Evolutionary conservation across 1,140 invertebrate genomes (phyloP), one percentile per base, ranked within the genome.

Genomic region (Aphelinus atriplicis): DNA sequence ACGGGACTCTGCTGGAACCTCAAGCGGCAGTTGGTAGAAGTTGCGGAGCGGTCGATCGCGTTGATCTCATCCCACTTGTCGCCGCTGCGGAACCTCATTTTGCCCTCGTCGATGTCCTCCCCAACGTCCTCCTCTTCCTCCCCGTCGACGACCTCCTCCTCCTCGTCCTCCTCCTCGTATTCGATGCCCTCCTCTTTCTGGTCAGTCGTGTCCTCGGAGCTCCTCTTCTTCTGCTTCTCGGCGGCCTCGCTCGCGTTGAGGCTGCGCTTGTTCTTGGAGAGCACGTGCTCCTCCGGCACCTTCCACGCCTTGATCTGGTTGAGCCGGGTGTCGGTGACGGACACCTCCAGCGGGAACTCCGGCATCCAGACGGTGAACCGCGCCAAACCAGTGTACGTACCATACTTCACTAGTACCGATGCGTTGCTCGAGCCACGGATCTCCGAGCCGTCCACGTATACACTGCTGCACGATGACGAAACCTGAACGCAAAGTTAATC

Each of bases 281-380:
- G 84, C 58, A 87, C 83, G 79, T 91, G 89, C 71, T 93, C 93
- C 80, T 95, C 93, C n/a, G 95, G 93, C 51, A 97, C 93, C 85
- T 94, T 94, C 93, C 93, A 94, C 50, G 91, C 91, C 88, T 97
- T 96, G 74, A 99, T 93, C 86, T 97, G 96, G 61, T 95, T 97
- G 7, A 99, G 90, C 75, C 95, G 92, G 62, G 93, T 92, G 87
- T 99, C 97, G 1, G 93, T 92, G 1, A 98, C 92, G 73, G 94
- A 92, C 26, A 99, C 92, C 81, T 97, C 96, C 57, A 99, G 87
- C 0, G 96, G 95, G 80, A 97, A 93, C 84, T 98, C 96, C 0
- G 97, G 97, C 92, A 98, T 97, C 97, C 97, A 99, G 0, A 99
- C 96, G 6, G 94, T 95, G 84, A 99, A 96, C 75, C 93, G 90